Evolutionary conservation across 2,888 invertebrate species (phyloP), one percentile per base, ranked within the genome.

Genomic region (Hydraecia micacea): DNA sequence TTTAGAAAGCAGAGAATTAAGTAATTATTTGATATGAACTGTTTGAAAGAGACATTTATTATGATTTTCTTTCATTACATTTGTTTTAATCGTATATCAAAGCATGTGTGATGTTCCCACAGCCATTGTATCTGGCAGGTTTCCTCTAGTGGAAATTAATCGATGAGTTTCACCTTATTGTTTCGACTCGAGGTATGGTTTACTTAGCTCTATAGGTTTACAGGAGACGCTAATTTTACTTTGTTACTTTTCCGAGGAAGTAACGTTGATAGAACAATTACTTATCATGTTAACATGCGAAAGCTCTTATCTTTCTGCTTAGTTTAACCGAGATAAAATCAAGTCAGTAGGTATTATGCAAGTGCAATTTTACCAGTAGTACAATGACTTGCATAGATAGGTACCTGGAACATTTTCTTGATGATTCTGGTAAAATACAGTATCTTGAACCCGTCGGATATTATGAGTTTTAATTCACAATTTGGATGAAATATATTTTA

Each of bases 111-210:
- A 80, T 85, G 65, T 91, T 93, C 93, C 89, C 94, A 93, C 92
- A 90, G 86, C 88, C 91, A 93, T 93, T 94, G 93, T 95, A 89
- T 88, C 83, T 87, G 72, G 76, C 65, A 81, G 88, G 90, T 92
- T 94, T 93, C 92, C 92, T 94, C 86, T 87, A 87, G 83, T 87
- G 90, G 89, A 91, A 91, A 93, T 92, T 87, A 88, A 89, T 89
- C 89, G 92, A 94, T 93, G 93, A 94, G 93, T 96, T 96, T 96
- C 96, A 93, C 95, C 92, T 93, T 92, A 93, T 93, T 94, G 93
- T 93, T 90, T 85, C 77, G 82, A 89, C 80, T 81, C 79, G 85
- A 85, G 85, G 75, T 79, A 85, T 76, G 87, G 88, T 85, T 85
- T 85, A 87, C 87, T 81, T 78, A 72, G n/a, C 68, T 71, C 42